Conservation (phyloP, 1,140 invertebrate genomes). For the Mizuhopecten yessoensis region DNA sequence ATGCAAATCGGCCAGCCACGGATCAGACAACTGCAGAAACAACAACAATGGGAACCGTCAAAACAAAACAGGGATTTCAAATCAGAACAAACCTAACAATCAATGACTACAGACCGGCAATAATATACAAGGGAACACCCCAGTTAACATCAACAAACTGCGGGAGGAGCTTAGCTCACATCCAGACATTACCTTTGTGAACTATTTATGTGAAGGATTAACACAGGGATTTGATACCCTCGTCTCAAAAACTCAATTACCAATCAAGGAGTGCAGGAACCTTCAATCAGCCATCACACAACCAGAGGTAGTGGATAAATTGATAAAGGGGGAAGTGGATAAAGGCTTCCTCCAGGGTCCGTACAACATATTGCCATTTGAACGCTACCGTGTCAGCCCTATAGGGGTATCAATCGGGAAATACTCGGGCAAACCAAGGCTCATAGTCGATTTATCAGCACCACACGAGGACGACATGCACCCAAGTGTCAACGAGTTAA, state of each 20-base stretch:
- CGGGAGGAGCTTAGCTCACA: background rate
- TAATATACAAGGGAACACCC: background rate
- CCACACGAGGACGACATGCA: background rate
- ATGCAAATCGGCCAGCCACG: constrained; percentile 41
- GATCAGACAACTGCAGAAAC: background rate
- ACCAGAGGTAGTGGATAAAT: background rate
- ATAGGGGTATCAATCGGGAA: constrained; percentile 45
- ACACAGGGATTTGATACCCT: background rate
- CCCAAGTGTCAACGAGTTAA: constrained; percentile 45
- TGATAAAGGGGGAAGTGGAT: constrained; percentile 21
- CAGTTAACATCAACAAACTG: background rate
- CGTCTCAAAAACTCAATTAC: background rate
- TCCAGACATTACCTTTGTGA: background rate
- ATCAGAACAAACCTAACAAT: background rate
- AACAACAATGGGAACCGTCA: background rate
- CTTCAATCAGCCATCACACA: background rate
- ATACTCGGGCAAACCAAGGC: constrained; percentile 41
- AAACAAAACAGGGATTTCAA: background rate
- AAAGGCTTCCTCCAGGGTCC: constrained; percentile 46
- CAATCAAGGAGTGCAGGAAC: constrained; percentile 40
- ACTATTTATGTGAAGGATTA: background rate
- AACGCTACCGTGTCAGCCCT: constrained; percentile 31
- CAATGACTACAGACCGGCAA: background rate
- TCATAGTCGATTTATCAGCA: constrained; percentile 49
- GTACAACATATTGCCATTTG: background rate